These are phyloP conservation scores for Agrotis clavis DNA, from an alignment of 2,888 invertebrate genomes.

Conservation along the genomic window DNA sequence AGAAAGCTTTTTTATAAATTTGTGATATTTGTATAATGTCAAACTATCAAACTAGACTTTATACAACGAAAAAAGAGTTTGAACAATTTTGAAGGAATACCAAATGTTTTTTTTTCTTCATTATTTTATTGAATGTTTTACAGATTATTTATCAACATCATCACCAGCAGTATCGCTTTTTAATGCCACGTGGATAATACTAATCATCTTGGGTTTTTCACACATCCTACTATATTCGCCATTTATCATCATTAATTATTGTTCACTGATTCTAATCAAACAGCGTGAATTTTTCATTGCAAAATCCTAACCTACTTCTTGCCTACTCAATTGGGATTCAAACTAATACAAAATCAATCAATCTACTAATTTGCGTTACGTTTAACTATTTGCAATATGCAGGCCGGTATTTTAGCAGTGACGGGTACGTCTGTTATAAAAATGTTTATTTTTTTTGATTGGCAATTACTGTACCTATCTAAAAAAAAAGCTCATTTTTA, in stretches of 20 bases:
- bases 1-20: too few species aligned
- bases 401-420: not conserved
- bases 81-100: too few species aligned
- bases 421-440: not conserved
- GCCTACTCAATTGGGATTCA: constrained; percentile 6
- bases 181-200: not conserved
- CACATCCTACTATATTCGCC: not conserved
- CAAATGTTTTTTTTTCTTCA: not conserved
- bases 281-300: not conserved
- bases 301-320: constrained; percentile 11
- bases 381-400: constrained; percentile 26
- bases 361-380: constrained; percentile 21
- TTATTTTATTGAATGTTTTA: not conserved
- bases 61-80: too few species aligned
- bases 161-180: not conserved
- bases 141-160: not conserved
- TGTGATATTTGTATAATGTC: too few species aligned
- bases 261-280: constrained; percentile 19
- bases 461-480: too few species aligned
- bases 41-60: too few species aligned
- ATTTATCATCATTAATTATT: constrained; percentile 20
- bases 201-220: not conserved
- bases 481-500: too few species aligned
- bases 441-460: not conserved
- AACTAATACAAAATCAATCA: too few species aligned